phyloP scores from a whole-genome alignment of 2,113 vertebrate genomes.

The Notothenia coriiceps region DNA sequence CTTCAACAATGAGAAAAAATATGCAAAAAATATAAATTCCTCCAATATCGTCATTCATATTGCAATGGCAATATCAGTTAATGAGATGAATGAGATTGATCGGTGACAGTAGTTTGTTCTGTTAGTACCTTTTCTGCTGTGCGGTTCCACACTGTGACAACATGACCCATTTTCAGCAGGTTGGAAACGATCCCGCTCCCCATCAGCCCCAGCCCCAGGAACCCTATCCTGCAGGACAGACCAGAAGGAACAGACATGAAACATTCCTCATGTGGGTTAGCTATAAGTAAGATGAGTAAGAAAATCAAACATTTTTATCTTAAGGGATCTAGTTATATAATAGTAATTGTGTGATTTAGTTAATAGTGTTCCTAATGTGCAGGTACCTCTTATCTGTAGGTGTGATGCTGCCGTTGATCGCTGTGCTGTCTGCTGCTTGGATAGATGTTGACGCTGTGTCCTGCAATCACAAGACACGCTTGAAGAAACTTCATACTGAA shows the following conservation, averaged over 20 bases:
- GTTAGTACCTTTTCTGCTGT: slow-evolving; percentile 94
- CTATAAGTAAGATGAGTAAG: background rate
- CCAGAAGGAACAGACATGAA: slow-evolving; percentile 1
- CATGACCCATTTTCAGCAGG: slow-evolving; percentile 97
- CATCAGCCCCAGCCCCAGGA: slow-evolving; percentile 97
- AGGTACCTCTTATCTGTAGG: slow-evolving; percentile 97
- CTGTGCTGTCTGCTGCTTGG: slow-evolving; percentile 98
- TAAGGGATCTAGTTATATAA: background rate
- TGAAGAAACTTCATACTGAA: background rate
- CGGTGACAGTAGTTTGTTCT: background rate
- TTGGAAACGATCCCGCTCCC: slow-evolving; percentile 98
- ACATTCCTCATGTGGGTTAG: background rate
- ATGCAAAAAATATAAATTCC: too few relatives aligned
- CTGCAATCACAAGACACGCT: slow-evolving; percentile 70
- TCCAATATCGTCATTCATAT: too few relatives aligned
- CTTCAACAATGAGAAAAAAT: too few relatives aligned
- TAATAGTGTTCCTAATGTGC: background rate
- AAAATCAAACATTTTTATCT: background rate
- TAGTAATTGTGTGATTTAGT: background rate
- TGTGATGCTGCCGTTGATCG: slow-evolving; percentile 96
- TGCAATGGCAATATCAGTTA: too few relatives aligned
- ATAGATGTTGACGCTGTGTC: slow-evolving; percentile 96
- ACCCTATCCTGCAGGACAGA: slow-evolving; percentile 91
- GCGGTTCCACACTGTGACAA: slow-evolving; percentile 98
- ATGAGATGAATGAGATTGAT: background rate